Evolutionary conservation across 2,797 vertebrate species (phyloP), one percentile per base, ranked within the genome.

Genomic region (Catamblyrhynchus diadema): DNA sequence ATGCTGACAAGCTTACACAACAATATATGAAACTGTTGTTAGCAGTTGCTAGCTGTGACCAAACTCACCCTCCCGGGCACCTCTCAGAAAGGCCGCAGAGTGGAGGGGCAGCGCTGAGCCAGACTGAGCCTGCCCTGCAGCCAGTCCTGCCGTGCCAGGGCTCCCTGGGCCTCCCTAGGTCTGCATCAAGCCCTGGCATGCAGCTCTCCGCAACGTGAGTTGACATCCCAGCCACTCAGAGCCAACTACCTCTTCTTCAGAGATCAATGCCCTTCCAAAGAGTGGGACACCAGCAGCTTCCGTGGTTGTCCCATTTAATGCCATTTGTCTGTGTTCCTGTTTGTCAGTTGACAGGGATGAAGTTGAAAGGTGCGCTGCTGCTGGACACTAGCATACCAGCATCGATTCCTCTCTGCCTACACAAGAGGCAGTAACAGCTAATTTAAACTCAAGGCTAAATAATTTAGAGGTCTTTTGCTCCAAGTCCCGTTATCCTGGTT

Each of bases 151-250:
- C 8, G 10, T 22, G 44, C 57, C 72, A 5, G 11, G n/a, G 12
- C 25, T 33, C 48, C 50, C 56, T 1, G 21, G 25, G 16, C 32
- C 42, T 39, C 16, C 21, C 53, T 30, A 1, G 56, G 13, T 35
- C 28, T 1, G 4, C 66, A 16, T 14, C 45, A 1, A 65, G 37
- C n/a, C 35, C 39, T 0, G 1, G 22, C 3, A 2, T 1, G 3
- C 5, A 6, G 51, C 50, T 13, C 77, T 14, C 9, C 6, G 0
- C 3, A 8, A 2, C 2, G 0, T 0, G 17, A 65, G 62, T 54
- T 2, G 9, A 7, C 20, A 13, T 3, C 66, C 24, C 51, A 5
- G 65, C 50, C 32, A 0, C 14, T 3, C 17, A 1, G 3, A 30
- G 19, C 41, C n/a, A 24, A 0, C 25, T 2, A 20, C 35, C 47